Evolutionary conservation across 2,113 vertebrate species (phyloP), one percentile per base, ranked within the genome.

Genomic region (human (Homo sapiens)): DNA sequence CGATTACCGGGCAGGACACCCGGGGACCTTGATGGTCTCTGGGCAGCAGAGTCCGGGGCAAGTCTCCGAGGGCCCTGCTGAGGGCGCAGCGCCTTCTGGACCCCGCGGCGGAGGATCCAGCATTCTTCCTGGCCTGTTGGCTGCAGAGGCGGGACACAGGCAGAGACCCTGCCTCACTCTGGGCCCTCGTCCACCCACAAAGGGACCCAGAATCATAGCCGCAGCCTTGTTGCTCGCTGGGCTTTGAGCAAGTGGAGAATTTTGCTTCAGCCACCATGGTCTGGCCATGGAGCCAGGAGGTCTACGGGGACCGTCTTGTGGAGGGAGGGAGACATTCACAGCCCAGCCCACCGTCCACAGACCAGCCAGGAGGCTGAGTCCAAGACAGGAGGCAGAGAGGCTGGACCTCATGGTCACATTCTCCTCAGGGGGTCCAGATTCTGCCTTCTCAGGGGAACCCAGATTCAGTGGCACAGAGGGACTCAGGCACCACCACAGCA

Each of bases 361-460:
- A n/a, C 13, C 32, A 0, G 18, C 0, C 3, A 5, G 5, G 6
- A 76, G 57, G 80, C 84, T 27, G 73, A 45, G 73, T 9, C 27
- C 1, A 6, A 7, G 23, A 32, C 18, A 35, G 38, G 27, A 27
- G 8, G 0, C 35, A 0, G 35, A 30, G 40, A 17, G 35, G 7
- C 48, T 20, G 64, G 50, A 22, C 18, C 0, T 27, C 0, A 0
- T 1, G 13, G 30, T 20, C 40, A 13, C 13, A 0, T 20, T 11
- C 45, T 10, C 80, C 18, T 13, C 10, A 38, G 1, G 38, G n/a
- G 43, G 52, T 45, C 45, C 8, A 7, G 45, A 45, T 45, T 45
- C 45, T 9, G 8, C 45, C 45, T 45, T 45, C 13, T 13, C 10
- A 38, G 1, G 38, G n/a, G 43, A 64, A 11, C 75, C 40, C 45